phyloP scores from a whole-genome alignment of 2,888 invertebrate species.

The Erannis defoliaria region DNA sequence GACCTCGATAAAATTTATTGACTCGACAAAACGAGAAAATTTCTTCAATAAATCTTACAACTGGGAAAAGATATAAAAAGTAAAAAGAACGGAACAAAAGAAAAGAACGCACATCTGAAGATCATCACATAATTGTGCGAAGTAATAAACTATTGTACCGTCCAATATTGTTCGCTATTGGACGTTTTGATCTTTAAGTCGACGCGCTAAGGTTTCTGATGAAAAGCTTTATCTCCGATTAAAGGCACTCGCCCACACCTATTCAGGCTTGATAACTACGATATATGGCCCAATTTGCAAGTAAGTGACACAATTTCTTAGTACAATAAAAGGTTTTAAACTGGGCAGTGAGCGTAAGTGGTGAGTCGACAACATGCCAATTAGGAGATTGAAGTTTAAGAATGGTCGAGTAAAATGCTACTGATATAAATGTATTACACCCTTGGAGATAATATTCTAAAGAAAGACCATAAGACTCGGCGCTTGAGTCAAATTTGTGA shows the following conservation, averaged over 20 bases:
- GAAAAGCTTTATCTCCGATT: constrained; percentile 26
- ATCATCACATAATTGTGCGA: constrained; percentile 65
- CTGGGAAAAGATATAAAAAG: constrained; percentile 26
- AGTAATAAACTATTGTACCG: constrained; percentile 60
- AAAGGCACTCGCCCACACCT: constrained; percentile 56
- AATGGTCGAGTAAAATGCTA: neutral
- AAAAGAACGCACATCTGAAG: constrained; percentile 36
- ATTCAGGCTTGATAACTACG: constrained; percentile 59
- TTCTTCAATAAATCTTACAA: constrained; percentile 23
- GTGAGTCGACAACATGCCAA: constrained; percentile 65
- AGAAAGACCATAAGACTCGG: too few species aligned
- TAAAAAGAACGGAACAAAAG: constrained; percentile 26
- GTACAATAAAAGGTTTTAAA: constrained; percentile 60
- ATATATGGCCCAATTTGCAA: constrained; percentile 72
- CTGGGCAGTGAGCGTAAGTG: constrained; percentile 73
- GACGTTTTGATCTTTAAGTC: constrained; percentile 12
- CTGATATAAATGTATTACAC: neutral
- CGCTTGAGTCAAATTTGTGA: too few species aligned
- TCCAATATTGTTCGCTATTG: constrained; percentile 8
- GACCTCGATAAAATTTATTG: constrained; percentile 25
- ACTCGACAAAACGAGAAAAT: constrained; percentile 9
- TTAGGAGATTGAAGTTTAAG: constrained; percentile 57
- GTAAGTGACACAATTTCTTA: constrained; percentile 64
- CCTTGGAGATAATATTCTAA: too few species aligned
- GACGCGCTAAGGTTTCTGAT: constrained; percentile 12